Evolutionary conservation across 1,140 invertebrate species (phyloP).

Genomic region (Scaptomyza graminum): DNA sequence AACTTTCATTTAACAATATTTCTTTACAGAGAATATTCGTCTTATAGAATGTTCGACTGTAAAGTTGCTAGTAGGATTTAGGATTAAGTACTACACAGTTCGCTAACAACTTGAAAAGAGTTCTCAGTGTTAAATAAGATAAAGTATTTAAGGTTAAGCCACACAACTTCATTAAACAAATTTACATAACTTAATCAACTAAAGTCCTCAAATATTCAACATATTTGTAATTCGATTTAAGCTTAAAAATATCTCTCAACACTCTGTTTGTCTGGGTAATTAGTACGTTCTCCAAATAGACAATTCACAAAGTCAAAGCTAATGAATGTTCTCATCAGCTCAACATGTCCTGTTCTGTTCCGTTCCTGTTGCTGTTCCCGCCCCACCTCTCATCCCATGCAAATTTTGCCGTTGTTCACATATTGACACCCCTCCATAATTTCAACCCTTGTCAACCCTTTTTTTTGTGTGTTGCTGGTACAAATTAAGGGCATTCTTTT

Average conservation of each 20-base stretch:
- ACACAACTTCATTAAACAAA: too few relatives aligned
- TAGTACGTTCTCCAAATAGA: conserved; percentile 29
- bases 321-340: conserved; percentile 44
- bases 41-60: too few relatives aligned
- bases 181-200: too few relatives aligned
- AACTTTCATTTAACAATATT: too few relatives aligned
- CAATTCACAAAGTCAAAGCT: conserved; percentile 38
- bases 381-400: conserved; percentile 27
- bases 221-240: conserved; percentile 3
- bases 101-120: too few relatives aligned
- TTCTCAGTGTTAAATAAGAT: too few relatives aligned
- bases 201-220: too few relatives aligned
- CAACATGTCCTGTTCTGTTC: conserved; percentile 9
- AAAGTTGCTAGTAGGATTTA: too few relatives aligned
- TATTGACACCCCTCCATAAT: conserved; percentile 42
- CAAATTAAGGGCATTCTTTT: conserved; percentile 27
- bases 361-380: neutral
- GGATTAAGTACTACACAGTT: too few relatives aligned
- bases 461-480: conserved; percentile 22
- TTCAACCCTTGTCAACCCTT: conserved; percentile 39
- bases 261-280: conserved; percentile 34
- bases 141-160: too few relatives aligned
- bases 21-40: too few relatives aligned
- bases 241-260: conserved; percentile 2
- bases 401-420: conserved; percentile 55